phyloP scores from a whole-genome alignment of 2,888 invertebrate genomes.

The Cantharis rustica region DNA sequence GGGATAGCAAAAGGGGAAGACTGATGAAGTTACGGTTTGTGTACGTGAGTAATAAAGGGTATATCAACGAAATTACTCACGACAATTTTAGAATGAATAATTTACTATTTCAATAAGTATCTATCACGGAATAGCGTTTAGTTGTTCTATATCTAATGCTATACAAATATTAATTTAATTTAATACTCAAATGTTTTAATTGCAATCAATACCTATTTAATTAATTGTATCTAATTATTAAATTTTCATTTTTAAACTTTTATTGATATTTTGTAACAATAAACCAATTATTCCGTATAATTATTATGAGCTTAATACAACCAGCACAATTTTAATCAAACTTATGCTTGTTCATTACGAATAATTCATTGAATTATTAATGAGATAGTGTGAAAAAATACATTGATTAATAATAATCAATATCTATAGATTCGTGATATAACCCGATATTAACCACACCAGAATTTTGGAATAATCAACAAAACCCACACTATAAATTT shows the following conservation, averaged over 20 bases:
- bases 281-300: not conserved
- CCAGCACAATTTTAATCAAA: not conserved
- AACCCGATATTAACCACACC: too few relatives aligned
- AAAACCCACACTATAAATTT: too few relatives aligned
- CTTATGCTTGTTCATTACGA: not conserved
- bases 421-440: too few relatives aligned
- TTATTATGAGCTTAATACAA: not conserved
- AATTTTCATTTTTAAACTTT: not conserved
- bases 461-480: too few relatives aligned
- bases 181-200: not conserved
- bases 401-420: not conserved
- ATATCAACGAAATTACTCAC: slow-evolving; percentile 16
- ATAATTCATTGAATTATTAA: not conserved
- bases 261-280: not conserved
- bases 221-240: not conserved
- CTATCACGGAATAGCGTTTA: slow-evolving; percentile 9
- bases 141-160: slow-evolving; percentile 8
- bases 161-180: slow-evolving; percentile 1
- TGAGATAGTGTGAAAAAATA: not conserved
- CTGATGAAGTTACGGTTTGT: slow-evolving; percentile 23
- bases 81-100: slow-evolving; percentile 15
- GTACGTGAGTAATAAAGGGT: slow-evolving; percentile 16
- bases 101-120: slow-evolving; percentile 13
- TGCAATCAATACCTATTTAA: not conserved
- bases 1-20: slow-evolving; percentile 14